Percentiles rank a stretch among this genome's conserved stretches.
These are phyloP conservation scores for Synanthedon formicaeformis DNA, from an alignment of 2,888 invertebrate species.

Conservation along the genomic window DNA sequence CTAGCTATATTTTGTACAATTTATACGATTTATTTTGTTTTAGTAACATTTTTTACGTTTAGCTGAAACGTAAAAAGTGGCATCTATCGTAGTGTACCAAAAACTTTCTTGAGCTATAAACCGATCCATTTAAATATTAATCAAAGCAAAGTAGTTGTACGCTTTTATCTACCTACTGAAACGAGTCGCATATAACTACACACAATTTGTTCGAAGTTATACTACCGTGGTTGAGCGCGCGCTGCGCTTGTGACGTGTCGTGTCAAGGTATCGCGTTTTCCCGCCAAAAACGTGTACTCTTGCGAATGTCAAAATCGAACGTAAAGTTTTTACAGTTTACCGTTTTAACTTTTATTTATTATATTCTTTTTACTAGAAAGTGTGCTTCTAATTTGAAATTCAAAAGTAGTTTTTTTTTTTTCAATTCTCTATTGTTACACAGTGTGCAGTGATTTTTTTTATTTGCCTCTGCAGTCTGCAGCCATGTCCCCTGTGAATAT, in stretches of 20 bases:
- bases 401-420: background rate
- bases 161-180: too few species aligned
- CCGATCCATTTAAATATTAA: too few species aligned
- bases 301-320: conserved; percentile 10
- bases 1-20: too few species aligned
- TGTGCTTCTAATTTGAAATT: background rate
- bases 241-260: conserved; percentile 22
- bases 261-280: conserved; percentile 23
- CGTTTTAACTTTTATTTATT: background rate
- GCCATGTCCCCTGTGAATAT: background rate
- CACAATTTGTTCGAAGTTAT: too few species aligned
- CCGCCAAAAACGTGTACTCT: conserved; percentile 38
- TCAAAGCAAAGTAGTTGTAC: too few species aligned
- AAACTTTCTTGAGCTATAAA: too few species aligned
- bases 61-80: too few species aligned
- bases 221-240: conserved; percentile 40
- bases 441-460: background rate
- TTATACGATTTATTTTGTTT: too few species aligned
- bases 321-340: background rate
- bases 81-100: too few species aligned
- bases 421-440: background rate
- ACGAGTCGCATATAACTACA: too few species aligned
- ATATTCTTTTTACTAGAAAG: background rate
- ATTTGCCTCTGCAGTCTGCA: background rate
- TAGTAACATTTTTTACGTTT: too few species aligned